Base-by-base conservation (phyloP, 2,888 invertebrate species). In the Drosophila parthenogenetica region DNA sequence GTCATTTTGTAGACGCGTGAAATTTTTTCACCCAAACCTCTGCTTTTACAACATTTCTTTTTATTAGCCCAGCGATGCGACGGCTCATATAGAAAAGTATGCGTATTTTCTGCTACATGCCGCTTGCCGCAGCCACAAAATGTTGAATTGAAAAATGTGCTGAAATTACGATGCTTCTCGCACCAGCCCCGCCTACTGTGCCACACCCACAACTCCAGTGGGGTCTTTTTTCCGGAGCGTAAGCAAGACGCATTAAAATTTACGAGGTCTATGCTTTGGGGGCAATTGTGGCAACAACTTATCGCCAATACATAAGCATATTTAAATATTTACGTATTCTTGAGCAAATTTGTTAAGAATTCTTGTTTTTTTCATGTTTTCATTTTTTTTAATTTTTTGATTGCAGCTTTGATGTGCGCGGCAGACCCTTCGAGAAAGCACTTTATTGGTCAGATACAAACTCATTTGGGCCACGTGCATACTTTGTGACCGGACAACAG, bases 391-490 rank as follows among this genome's bases (percentile, higher is more conserved):
- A 22, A 22, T 42, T 54, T 45, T 16, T 16, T 51, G 14, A 8
- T 89, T 90, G 5, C 94, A 97, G 97, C 92, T 96, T 97, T 91
- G 97, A 97, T 92, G 97, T 97, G 14, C 94, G 97, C 42, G 97
- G 97, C 19, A 94, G 96, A 69, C 94, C 96, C 1, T 95, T 97
- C 92, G 95, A 94, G 90, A 96, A 97, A 90, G 97, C 97, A 0
- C 93, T 95, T 10, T 97, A 97, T 88, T 96, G 96, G 95, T 97
- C 97, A 1, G 96, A 97, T 82, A 95, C 96, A 0, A 94, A 95
- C 29, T 95, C 96, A 50, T 97, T 97, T 89, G 97, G 97, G 3
- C 96, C 96, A 1, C 93, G 97, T 65, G 97, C 97, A 5, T 96
- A 96, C 92, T 97, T 97, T 92, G 95, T 96, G 25, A 95, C 96